Base-by-base conservation (phyloP, 2,888 invertebrate species). In the Phrixothrix hirtus region DNA sequence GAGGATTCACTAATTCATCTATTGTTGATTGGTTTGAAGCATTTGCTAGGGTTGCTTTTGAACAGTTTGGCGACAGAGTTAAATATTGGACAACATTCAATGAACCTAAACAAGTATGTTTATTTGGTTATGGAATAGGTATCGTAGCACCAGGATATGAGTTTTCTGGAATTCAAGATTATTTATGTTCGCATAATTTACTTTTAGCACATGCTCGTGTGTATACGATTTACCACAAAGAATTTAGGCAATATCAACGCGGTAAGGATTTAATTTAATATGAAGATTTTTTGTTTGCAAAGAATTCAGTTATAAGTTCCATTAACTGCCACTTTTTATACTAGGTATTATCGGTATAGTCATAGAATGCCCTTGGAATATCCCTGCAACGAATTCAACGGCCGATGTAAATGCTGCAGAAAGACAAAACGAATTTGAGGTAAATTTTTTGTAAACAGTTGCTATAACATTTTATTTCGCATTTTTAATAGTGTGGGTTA, bases 191-290 rank as follows among this genome's bases (percentile, higher is more conserved):
- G 0, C 85, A 87, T 66, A 83, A 84, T 63, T 73, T 83, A 45
- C 69, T 89, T 10, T 72, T 82, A 50, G 83, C 85, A 0, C 89
- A 89, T 69, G 85, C 84, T 0, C 78, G 77, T 44, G 83, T 79
- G 1, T 89, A 84, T 65, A 78, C 79, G 37, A 66, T 86, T 26
- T 87, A 87, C 64, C 75, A 85, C 45, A 72, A 77, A 30, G 75
- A 81, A 59, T 88, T 80, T 63, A 76, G 77, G 55, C 65, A 74
- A 1, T 61, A 61, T 29, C 83, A 83, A 63, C 74, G 78, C 67
- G 83, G 83, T 81, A 68, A 37, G 15, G 21, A 31, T 31, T 2
- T 9, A 5, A 5, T 21, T 21, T 21, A 5, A 21, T 5, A 21
- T 21, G 4, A 21, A 21, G 21, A 5, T 21, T 21, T 16, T 13